phyloP scores from a whole-genome alignment of 2,888 invertebrate genomes.

The Parnassius apollo region DNA sequence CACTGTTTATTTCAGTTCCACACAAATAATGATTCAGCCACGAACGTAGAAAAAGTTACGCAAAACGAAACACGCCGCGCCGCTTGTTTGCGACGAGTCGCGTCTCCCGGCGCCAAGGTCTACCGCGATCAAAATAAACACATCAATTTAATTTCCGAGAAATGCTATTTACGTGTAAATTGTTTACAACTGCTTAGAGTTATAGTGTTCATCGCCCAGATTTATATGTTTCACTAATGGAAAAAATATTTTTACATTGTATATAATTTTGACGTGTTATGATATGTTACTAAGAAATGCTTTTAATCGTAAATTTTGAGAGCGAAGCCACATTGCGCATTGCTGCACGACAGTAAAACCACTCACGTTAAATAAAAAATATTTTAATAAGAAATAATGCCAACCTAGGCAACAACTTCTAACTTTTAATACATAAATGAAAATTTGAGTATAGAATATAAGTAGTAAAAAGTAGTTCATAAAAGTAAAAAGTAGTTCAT shows the following conservation, averaged over 20 bases:
- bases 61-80: slow-evolving; percentile 32
- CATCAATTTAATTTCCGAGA: slow-evolving; percentile 53
- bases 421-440: no score
- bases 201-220: slow-evolving; percentile 6
- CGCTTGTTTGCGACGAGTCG: slow-evolving; percentile 33
- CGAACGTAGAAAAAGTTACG: slow-evolving; percentile 35
- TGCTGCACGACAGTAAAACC: no score
- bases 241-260: not conserved
- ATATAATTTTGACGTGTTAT: not conserved
- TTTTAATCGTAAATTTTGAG: not conserved
- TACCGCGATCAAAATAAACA: slow-evolving; percentile 44
- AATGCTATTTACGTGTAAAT: slow-evolving; percentile 53
- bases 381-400: no score
- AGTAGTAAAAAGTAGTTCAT: no score
- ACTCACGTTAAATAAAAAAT: no score
- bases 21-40: slow-evolving; percentile 20
- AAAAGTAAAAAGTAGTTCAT: no score
- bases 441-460: no score
- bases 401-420: no score
- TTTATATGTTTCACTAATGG: not conserved
- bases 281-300: not conserved
- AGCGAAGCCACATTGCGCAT: no score
- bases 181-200: slow-evolving; percentile 34
- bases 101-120: slow-evolving; percentile 35
- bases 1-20: slow-evolving; percentile 11